Base-by-base conservation (phyloP, 2,888 invertebrate species). In the Orthonevra nobilis region DNA sequence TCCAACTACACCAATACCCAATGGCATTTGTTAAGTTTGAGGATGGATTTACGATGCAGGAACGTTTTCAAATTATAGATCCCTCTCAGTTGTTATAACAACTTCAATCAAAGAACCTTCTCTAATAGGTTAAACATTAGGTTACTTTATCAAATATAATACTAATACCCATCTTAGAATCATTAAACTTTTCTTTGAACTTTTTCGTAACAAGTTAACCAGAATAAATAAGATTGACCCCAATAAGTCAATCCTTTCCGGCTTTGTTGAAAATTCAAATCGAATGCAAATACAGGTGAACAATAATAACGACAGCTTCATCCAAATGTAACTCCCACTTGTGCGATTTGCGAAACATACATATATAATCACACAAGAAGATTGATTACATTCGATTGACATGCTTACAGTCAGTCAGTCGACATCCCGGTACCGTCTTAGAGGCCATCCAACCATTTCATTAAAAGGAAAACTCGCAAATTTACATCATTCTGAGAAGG, bases 351-450 rank as follows among this genome's bases (percentile, higher is more conserved):
- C 7, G 32, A 30, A 19, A 14, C 28, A 26, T 23, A 23, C 30
- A 12, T n/a, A n/a, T n/a, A n/a, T n/a, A n/a, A n/a, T n/a, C n/a
- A n/a, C n/a, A n/a, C n/a, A n/a, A n/a, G n/a, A 19, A 40, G 69
- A 69, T 69, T 50, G 60, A 69, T 69, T 32, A 19, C 44, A 50
- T 50, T 48, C 50, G 48, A 50, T 68, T 50, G 58, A 50, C 48
- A 64, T 23, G 40, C 48, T 10, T 30, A 5, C 14, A 26, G 9
- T 3, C 36, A 54, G 28, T 12, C 34, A 23, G 7, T 28, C 12
- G 2, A 7, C 6, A 12, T 7, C 17, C 6, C 30, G n/a, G n/a
- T n/a, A 44, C 4, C 26, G 14, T 7, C 15, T 15, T 9, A 23
- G n/a, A n/a, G 28, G 48, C 40, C 50, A 36, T 60, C n/a, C 42